Evolutionary conservation across 2,797 vertebrate species (phyloP).

Genomic region (Crenichthys baileyi): DNA sequence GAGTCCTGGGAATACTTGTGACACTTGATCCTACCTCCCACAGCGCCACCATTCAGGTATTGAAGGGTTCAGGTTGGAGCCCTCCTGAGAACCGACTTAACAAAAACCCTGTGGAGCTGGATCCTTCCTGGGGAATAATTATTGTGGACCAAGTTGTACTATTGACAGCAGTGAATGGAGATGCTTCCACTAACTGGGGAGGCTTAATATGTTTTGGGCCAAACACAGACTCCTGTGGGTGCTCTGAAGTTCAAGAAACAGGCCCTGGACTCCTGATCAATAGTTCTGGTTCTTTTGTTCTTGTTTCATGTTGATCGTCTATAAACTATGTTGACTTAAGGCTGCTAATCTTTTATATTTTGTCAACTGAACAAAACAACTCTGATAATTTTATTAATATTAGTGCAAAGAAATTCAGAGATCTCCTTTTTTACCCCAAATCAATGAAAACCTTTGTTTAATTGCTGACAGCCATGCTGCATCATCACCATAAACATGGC

Average conservation of each 20-base stretch:
- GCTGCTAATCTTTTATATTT: neutral
- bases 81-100: conserved; percentile 62
- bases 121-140: conserved; percentile 71
- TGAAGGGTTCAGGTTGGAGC: conserved; percentile 59
- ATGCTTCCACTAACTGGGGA: conserved; percentile 58
- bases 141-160: conserved; percentile 67
- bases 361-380: neutral
- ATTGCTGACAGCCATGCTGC: neutral
- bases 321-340: neutral
- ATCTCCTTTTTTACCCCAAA: neutral
- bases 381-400: no score
- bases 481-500: conserved; percentile 13
- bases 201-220: conserved; percentile 67
- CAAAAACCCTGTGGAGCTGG: conserved; percentile 45
- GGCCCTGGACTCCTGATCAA: conserved; percentile 30
- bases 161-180: conserved; percentile 79
- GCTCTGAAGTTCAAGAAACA: conserved; percentile 59
- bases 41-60: conserved; percentile 60
- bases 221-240: conserved; percentile 60
- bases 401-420: neutral
- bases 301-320: conserved; percentile 10
- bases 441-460: neutral
- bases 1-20: conserved; percentile 64
- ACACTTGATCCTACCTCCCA: conserved; percentile 69
- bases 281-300: conserved; percentile 2